Evolutionary conservation across 2,797 vertebrate species (phyloP).

Genomic region (Crotalus adamanteus): DNA sequence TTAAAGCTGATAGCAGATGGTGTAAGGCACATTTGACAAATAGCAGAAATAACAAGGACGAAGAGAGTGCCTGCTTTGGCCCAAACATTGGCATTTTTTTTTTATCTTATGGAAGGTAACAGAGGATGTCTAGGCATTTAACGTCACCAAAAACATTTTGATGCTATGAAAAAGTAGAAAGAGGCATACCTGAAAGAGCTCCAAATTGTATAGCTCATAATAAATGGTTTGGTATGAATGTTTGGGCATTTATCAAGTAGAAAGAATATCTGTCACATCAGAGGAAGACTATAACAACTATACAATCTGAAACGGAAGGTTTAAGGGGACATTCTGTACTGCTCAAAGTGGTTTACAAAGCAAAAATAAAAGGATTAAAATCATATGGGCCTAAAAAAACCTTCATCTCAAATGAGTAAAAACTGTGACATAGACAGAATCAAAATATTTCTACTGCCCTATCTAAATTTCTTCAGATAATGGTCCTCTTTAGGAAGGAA

Average conservation of each 20-base stretch:
- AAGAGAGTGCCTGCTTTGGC: conserved; percentile 53
- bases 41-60: conserved; percentile 73
- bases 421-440: neutral
- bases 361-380: neutral
- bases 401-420: neutral
- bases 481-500: neutral
- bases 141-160: neutral
- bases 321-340: neutral
- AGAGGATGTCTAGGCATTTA: rapidly evolving
- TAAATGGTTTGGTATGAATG: conserved; percentile 39
- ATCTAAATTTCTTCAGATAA: no score
- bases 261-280: conserved; percentile 38
- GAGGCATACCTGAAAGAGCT: conserved; percentile 6
- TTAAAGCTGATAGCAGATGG: conserved; percentile 73
- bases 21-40: conserved; percentile 67
- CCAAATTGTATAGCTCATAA: neutral
- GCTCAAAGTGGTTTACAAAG: neutral
- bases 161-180: neutral
- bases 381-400: neutral
- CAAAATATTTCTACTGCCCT: neutral
- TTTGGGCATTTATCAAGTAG: conserved; percentile 28
- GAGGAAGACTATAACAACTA: neutral
- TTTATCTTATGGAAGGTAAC: rapidly evolving
- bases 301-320: neutral
- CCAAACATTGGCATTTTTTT: neutral